Conservation (phyloP, 2,888 invertebrate genomes). For the Trissolcus brochymenae region DNA sequence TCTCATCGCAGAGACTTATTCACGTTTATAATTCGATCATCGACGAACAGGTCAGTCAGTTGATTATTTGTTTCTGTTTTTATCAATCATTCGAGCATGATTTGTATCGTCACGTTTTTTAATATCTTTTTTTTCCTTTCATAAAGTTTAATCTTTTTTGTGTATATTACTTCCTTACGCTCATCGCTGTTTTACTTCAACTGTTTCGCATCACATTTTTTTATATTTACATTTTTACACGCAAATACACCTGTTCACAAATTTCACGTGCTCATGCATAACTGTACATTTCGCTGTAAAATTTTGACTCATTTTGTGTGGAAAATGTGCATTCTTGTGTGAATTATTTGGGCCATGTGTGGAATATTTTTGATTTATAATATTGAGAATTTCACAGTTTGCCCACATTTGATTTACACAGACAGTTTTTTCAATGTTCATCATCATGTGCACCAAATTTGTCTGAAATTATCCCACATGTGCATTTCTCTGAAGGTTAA, state of each 20-base stretch:
- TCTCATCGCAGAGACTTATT: conserved; percentile 30
- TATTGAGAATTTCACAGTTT: no score
- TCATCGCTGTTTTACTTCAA: conserved; percentile 15
- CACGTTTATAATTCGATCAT: conserved; percentile 36
- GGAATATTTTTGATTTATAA: no score
- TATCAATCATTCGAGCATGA: conserved; percentile 49
- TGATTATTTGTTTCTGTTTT: conserved; percentile 45
- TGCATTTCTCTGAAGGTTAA: no score
- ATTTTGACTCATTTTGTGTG: not conserved
- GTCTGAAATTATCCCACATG: no score
- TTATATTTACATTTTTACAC: conserved; percentile 1
- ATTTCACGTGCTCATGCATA: conserved; percentile 3
- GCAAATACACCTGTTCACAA: not conserved
- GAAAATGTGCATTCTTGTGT: not conserved
- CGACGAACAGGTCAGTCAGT: conserved; percentile 51
- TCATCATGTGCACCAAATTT: no score
- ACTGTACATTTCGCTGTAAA: conserved; percentile 8
- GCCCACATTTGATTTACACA: no score
- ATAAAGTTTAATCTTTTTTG: conserved; percentile 27
- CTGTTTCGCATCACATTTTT: conserved; percentile 24
- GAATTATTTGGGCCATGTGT: not conserved
- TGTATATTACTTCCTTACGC: conserved; percentile 20
- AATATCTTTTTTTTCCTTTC: conserved; percentile 19
- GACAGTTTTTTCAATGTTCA: no score
- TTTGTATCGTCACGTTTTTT: conserved; percentile 33